Base-by-base conservation (phyloP, 2,113 vertebrate species). In the Monopterus albus region DNA sequence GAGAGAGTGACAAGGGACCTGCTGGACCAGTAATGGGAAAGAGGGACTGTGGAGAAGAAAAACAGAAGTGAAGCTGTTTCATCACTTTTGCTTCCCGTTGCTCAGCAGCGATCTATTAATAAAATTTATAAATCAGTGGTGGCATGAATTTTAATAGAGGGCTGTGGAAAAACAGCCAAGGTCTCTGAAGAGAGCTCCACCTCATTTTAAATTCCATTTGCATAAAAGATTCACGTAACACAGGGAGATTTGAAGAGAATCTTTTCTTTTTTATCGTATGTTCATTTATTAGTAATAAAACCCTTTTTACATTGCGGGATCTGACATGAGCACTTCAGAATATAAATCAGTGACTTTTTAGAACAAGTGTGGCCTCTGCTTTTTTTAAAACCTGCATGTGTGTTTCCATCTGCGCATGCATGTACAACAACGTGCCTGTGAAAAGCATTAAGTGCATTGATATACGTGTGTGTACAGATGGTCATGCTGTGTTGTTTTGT, bases 181-280 rank as follows among this genome's bases (percentile, higher is more conserved):
- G 93, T 94, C 92, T 92, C 91, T 84, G 88, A 61, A 92, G 91
- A 93, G 77, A 87, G 92, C 88, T 87, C 57, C 79, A 75, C 86
- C 90, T 95, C 95, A 94, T 95, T 93, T 91, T 23, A 87, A 86
- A 96, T 96, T 94, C 95, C 91, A 93, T 95, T 91, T 92, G 92
- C 95, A 93, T 95, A 94, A 96, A 96, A 96, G 92, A 92, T 90
- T 93, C 90, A 84, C 88, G 85, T 88, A 91, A 94, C 92, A 90
- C 87, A 42, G 89, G 89, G 82, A 80, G 89, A 73, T 87, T 72
- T 89, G 91, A 92, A 90, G 92, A 85, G 84, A 90, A 86, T 81
- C 68, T 90, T 84, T 87, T 91, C 74, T 84, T 87, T 88, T 90
- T 91, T 88, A 87, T 90, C 66, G 68, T 46, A 49, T 78, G 77